These are phyloP conservation scores for Pterostichus madidus DNA, from an alignment of 2,888 invertebrate species.

Conservation along the genomic window DNA sequence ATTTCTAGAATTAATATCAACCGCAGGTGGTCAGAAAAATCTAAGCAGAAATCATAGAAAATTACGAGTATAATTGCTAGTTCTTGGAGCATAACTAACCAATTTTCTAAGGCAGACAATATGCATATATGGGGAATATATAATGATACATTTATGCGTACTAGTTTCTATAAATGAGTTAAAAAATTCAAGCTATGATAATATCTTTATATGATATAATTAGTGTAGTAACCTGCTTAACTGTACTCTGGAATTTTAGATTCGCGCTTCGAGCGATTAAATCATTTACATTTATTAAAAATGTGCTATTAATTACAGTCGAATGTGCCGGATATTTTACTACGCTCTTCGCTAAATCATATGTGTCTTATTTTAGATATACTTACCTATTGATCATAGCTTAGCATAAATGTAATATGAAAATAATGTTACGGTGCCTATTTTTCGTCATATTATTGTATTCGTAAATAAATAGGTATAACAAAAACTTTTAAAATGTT, in stretches of 20 bases:
- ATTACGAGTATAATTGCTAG: slow-evolving; percentile 39
- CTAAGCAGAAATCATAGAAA: slow-evolving; percentile 56
- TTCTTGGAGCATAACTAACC: slow-evolving; percentile 59
- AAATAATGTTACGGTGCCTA: too few species aligned
- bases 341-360: too few species aligned
- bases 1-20: slow-evolving; percentile 10
- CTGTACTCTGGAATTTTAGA: slow-evolving; percentile 42
- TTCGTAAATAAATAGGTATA: too few species aligned
- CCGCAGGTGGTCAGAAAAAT: slow-evolving; percentile 57
- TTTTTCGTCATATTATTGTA: too few species aligned
- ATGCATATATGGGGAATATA: slow-evolving; percentile 59
- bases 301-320: slow-evolving; percentile 34
- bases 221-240: slow-evolving; percentile 57
- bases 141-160: slow-evolving; percentile 53
- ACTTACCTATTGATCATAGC: too few species aligned
- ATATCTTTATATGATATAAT: slow-evolving; percentile 59
- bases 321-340: neutral
- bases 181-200: slow-evolving; percentile 60
- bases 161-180: slow-evolving; percentile 63
- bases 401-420: too few species aligned
- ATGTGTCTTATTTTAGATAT: too few species aligned
- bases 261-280: slow-evolving; percentile 26
- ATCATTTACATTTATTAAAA: slow-evolving; percentile 50
- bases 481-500: too few species aligned
- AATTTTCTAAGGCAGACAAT: slow-evolving; percentile 58